Percentiles rank a stretch among this genome's conserved stretches.
Conservation (phyloP, 1,140 invertebrate genomes). For the Schlechtendalia chinensis region DNA sequence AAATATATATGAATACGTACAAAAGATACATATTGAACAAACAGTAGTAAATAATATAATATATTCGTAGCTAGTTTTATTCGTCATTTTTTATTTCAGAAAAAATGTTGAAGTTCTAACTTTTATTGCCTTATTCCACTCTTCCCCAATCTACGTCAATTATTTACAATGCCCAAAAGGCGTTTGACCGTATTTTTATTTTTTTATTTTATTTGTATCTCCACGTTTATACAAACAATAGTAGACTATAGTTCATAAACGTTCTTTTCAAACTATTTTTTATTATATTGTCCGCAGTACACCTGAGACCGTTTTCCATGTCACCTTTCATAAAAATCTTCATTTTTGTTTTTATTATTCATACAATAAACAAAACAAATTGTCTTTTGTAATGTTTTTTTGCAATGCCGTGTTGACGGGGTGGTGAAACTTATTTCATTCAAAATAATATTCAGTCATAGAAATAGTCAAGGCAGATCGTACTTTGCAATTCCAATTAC, state of each 20-base stretch:
- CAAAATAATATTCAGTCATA: background rate
- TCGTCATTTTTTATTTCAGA: constrained; percentile 15
- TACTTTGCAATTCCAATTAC: too few species aligned
- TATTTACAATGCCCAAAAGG: constrained; percentile 33
- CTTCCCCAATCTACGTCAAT: constrained; percentile 3
- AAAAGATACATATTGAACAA: background rate
- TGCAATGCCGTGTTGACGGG: background rate
- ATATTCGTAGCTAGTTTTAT: background rate
- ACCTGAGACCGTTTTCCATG: constrained; percentile 28
- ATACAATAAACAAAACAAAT: constrained; percentile 22
- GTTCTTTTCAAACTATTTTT: constrained; percentile 34
- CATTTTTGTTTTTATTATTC: constrained; percentile 20
- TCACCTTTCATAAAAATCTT: background rate
- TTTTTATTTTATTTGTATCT: too few species aligned
- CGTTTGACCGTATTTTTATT: background rate
- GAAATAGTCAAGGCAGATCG: too few species aligned
- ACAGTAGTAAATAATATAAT: background rate
- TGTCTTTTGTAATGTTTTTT: constrained; percentile 15
- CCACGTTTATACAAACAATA: background rate
- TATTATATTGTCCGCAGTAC: constrained; percentile 19
- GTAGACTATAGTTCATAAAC: constrained; percentile 10
- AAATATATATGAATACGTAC: background rate
- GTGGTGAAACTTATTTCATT: background rate
- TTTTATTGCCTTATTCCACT: background rate
- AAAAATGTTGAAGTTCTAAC: constrained; percentile 32